Base-by-base conservation (phyloP, 1,140 invertebrate species). In the Euschistus heros region DNA sequence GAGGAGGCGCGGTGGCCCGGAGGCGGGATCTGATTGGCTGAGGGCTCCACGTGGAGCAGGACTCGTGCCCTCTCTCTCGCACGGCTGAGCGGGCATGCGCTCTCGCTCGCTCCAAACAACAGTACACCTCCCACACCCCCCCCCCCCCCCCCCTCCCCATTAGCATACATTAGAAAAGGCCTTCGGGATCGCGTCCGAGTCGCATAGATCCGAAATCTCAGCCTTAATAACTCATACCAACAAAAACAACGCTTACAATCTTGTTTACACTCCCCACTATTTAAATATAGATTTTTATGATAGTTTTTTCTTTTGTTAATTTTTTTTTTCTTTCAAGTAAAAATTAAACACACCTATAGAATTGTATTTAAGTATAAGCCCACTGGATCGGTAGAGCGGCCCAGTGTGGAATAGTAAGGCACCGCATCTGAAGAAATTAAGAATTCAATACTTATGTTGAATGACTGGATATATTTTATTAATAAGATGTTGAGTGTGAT, bases 211-310 rank as follows among this genome's bases (percentile, higher is more conserved):
- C 47, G 20, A 22, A 37, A 37, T 37, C 33, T 37, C 33, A 37
- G n/a, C 47, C 47, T 50, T 50, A 50, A 50, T 50, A 50, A 50
- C 47, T 50, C 47, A 50, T 50, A 50, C 47, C 47, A 22, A 50
- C 47, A 50, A 50, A 50, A 50, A 50, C 47, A 50, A 50, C n/a
- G 47, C n/a, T 50, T 37, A 37, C 33, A 37, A 37, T 37, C 33
- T 37, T 37, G 33, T 37, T 37, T 37, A 37, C 33, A 37, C 33
- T 37, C 3, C 33, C 33, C 33, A 37, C 33, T 37, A 37, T 37
- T 37, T 37, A 37, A 10, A 13, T 37, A 37, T 37, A 37, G 5
- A 37, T 37, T 37, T 37, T 37, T 10, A 37, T 37, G 8, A 37
- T 37, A 37, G 33, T 37, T 37, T 37, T 30, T 37, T 37, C 33